Base-by-base conservation (phyloP, 1,140 invertebrate genomes). In the Lepeophtheirus salmonis region DNA sequence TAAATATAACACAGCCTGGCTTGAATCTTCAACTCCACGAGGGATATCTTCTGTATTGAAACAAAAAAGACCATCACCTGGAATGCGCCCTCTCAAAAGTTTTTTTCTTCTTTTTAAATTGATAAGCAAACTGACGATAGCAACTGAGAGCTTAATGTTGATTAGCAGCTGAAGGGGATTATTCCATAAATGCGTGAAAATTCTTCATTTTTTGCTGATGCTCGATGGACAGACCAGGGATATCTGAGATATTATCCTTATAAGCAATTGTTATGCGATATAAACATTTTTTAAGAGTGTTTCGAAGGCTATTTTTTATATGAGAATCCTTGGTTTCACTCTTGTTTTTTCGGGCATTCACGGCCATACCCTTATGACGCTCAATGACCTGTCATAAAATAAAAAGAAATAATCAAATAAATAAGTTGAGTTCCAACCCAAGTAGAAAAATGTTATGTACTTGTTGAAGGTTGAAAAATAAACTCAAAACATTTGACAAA, bases 201-300 rank as follows among this genome's bases (percentile, higher is more conserved):
- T 41, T 41, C 30, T n/a, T 41, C 30, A 41, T 41, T 41, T 41
- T 41, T 41, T 41, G 30, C n/a, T 41, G 30, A 41, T 41, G 30
- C 6, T 41, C 30, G 6, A n/a, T 10, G n/a, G 30, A 41, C n/a
- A 41, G 30, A 6, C 30, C 30, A 10, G 76, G 70, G 58, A 86
- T 71, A 65, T 84, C 81, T 63, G 73, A 68, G 30, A 85, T 75
- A 68, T 82, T 83, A 50, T 78, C 73, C 17, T 75, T 75, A 68
- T 84, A 86, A 30, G 74, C 76, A n/a, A 71, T 72, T 64, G 78
- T 76, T 59, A 85, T 80, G 67, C 78, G 79, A 67, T 83, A 84
- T n/a, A 85, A 74, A 70, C 83, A 83, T 63, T 82, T 73, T 64
- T 80, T 82, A 0, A 81, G 73, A 21, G 80, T 75, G 41, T 74